A percentile compares a stretch with the other conserved stretches of the same genome.
Conservation (phyloP, 2,113 vertebrate species). For the Aptenodytes forsteri region DNA sequence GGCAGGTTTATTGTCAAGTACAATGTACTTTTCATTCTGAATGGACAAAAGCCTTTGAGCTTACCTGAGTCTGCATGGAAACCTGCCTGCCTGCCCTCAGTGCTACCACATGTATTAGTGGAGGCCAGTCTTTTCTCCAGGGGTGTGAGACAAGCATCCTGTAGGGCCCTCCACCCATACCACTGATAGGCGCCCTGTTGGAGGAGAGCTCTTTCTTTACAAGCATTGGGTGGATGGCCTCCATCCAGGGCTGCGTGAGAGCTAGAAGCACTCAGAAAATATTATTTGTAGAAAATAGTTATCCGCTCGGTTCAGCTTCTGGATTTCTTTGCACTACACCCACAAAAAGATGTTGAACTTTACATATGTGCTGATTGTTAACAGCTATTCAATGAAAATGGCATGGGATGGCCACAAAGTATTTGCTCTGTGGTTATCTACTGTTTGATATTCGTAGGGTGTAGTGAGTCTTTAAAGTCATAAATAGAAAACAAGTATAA, state of each 20-base stretch:
- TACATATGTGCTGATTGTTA: not conserved
- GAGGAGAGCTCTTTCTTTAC: not conserved
- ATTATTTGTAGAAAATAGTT: not conserved
- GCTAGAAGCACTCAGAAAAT: not conserved
- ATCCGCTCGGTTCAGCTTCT: not conserved
- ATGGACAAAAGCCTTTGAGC: conserved; percentile 55
- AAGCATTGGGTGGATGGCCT: not conserved
- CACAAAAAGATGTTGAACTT: not conserved
- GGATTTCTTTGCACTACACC: not conserved
- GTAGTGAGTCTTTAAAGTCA: not conserved
- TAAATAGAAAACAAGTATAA: not conserved
- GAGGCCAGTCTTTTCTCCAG: conserved; percentile 5
- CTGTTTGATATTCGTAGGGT: not conserved
- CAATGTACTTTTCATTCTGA: conserved; percentile 59
- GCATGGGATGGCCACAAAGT: not conserved
- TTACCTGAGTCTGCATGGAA: conserved; percentile 29
- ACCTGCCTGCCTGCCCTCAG: conserved; percentile 14
- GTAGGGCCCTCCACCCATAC: not conserved
- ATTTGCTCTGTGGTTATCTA: not conserved
- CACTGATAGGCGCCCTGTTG: not conserved
- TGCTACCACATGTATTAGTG: not conserved
- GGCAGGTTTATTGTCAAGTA: conserved; percentile 67
- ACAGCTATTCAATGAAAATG: not conserved
- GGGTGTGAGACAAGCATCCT: conserved; percentile 12
- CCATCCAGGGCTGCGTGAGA: not conserved